Evolutionary conservation across 2,797 vertebrate species (phyloP).

Genomic region (Anabacerthia variegaticeps): DNA sequence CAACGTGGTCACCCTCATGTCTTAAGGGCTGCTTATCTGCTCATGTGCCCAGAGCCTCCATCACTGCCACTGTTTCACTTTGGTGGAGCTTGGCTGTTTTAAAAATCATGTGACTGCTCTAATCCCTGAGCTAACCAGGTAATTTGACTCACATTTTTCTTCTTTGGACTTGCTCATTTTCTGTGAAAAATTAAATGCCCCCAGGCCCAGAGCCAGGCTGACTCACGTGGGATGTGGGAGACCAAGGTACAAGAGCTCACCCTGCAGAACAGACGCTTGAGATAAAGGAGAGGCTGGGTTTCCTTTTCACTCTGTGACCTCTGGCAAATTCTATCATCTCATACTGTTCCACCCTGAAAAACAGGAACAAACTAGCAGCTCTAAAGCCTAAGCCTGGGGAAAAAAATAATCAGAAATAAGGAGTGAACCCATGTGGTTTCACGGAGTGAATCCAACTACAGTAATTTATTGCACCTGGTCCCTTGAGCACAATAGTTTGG

Average conservation of each 20-base stretch:
- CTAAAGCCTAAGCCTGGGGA: background rate
- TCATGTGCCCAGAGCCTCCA: fast-evolving
- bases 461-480: background rate
- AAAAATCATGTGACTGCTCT: background rate
- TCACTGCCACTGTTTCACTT: background rate
- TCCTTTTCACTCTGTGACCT: background rate
- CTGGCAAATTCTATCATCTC: background rate
- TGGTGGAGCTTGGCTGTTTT: background rate
- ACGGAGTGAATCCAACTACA: background rate
- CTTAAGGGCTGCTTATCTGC: background rate
- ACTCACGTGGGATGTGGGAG: background rate
- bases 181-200: background rate
- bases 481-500: background rate
- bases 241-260: background rate
- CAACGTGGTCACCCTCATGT: background rate
- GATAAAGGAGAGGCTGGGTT: background rate
- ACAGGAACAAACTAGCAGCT: background rate
- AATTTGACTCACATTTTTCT: background rate
- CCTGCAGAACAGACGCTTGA: background rate
- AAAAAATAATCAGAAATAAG: background rate
- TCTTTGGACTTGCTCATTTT: background rate
- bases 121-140: background rate
- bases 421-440: background rate
- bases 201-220: background rate
- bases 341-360: background rate